These are phyloP conservation scores for Caenorhabditis sinica DNA, from an alignment of 2,888 invertebrate species.

Conservation along the genomic window DNA sequence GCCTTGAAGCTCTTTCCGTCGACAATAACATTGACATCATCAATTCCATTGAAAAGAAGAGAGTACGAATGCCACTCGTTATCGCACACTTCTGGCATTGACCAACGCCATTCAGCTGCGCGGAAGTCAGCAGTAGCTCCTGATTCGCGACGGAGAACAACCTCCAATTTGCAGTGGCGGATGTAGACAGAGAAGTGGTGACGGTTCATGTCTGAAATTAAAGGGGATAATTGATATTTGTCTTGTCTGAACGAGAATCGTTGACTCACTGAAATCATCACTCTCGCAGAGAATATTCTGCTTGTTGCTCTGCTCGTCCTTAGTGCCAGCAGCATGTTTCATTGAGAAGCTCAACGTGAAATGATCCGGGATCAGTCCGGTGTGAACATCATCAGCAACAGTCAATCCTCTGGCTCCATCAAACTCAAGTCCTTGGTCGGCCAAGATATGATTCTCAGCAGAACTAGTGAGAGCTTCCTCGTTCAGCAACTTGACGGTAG, in stretches of 20 bases:
- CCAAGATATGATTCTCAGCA: constrained; percentile 59
- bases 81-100: constrained; percentile 93
- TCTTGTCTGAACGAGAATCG: background rate
- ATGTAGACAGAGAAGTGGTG: constrained; percentile 98
- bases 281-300: constrained; percentile 97
- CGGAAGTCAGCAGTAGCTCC: constrained; percentile 86
- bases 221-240: background rate
- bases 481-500: constrained; percentile 63
- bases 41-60: constrained; percentile 93
- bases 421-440: constrained; percentile 89
- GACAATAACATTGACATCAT: constrained; percentile 84
- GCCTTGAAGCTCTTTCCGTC: constrained; percentile 82
- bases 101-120: constrained; percentile 99
- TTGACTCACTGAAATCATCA: constrained; percentile 94
- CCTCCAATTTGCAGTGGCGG: constrained; percentile 95
- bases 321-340: constrained; percentile 90
- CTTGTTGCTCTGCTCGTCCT: constrained; percentile 92
- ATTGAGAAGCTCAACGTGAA: constrained; percentile 97
- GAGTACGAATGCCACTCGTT: constrained; percentile 99
- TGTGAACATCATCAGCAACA: constrained; percentile 49
- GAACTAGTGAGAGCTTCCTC: constrained; percentile 85
- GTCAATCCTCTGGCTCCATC: constrained; percentile 87
- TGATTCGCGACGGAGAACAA: constrained; percentile 92
- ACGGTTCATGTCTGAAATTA: constrained; percentile 93
- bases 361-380: constrained; percentile 85